Conservation (phyloP, 2,113 vertebrate species). For the Heterocephalus glaber region DNA sequence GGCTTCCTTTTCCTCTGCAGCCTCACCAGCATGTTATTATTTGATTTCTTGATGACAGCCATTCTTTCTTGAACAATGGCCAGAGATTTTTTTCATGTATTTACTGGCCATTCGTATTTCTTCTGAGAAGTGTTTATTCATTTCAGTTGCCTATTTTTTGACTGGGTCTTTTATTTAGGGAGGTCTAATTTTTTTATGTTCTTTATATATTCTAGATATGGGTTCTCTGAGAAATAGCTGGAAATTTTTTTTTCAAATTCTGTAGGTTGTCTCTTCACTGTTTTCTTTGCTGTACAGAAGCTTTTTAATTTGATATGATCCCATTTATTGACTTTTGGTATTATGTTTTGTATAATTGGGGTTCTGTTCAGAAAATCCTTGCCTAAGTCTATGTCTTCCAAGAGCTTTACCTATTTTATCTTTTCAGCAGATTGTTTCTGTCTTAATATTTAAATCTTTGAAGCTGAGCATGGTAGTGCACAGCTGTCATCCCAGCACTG, state of each 20-base stretch:
- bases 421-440: background rate
- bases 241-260: background rate
- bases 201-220: background rate
- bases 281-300: background rate
- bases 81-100: background rate
- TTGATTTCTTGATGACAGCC: background rate
- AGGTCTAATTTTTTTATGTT: background rate
- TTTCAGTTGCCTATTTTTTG: background rate
- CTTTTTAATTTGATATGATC: background rate
- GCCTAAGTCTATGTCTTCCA: background rate
- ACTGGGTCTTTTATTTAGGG: background rate
- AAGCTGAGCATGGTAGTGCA: background rate
- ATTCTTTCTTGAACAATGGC: background rate
- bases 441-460: background rate
- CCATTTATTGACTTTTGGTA: background rate
- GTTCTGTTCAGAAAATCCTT: background rate
- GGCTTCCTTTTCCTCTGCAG: background rate
- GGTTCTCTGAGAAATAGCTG: background rate
- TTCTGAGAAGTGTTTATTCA: background rate
- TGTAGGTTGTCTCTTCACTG: background rate
- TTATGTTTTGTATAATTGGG: background rate
- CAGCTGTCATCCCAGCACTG: background rate
- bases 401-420: background rate
- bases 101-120: background rate
- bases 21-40: background rate